Conservation (phyloP, 30 jellyfish, hydroid and myxozoan species). For the Morbakka virulenta region DNA sequence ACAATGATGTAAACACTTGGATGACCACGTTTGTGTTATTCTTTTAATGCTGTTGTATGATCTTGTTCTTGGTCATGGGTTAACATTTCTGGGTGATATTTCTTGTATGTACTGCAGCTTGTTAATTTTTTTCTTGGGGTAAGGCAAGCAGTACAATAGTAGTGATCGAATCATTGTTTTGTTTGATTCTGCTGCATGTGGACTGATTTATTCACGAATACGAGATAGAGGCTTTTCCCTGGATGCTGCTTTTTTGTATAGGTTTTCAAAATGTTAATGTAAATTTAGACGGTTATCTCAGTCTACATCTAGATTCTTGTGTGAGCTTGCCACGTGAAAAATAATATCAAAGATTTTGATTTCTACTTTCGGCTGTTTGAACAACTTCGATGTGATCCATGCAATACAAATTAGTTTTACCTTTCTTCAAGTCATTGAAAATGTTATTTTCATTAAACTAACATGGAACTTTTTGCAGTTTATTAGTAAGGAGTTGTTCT, state of each 20-base stretch:
- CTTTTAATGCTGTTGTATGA: too few species aligned
- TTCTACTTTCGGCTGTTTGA: slow-evolving; percentile 35
- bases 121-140: too few species aligned
- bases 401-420: slow-evolving; percentile 37
- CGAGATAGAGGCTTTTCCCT: background rate
- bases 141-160: too few species aligned
- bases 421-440: slow-evolving; percentile 26
- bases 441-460: slow-evolving; percentile 51
- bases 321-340: slow-evolving; percentile 7
- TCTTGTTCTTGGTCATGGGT: too few species aligned
- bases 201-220: too few species aligned
- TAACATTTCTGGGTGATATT: too few species aligned
- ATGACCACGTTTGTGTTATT: too few species aligned
- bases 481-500: background rate
- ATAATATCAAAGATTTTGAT: slow-evolving; percentile 9
- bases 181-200: too few species aligned
- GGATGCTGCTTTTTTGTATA: slow-evolving; percentile 31
- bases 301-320: slow-evolving; percentile 45
- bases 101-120: too few species aligned
- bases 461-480: slow-evolving; percentile 41
- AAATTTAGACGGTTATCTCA: slow-evolving; percentile 45
- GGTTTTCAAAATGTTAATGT: slow-evolving; percentile 19
- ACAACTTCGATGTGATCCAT: slow-evolving; percentile 34
- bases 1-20: too few species aligned
- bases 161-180: too few species aligned